Evolutionary conservation across 2,113 vertebrate species (phyloP), one percentile per base, ranked within the genome.

Genomic region (Gobio gobio): DNA sequence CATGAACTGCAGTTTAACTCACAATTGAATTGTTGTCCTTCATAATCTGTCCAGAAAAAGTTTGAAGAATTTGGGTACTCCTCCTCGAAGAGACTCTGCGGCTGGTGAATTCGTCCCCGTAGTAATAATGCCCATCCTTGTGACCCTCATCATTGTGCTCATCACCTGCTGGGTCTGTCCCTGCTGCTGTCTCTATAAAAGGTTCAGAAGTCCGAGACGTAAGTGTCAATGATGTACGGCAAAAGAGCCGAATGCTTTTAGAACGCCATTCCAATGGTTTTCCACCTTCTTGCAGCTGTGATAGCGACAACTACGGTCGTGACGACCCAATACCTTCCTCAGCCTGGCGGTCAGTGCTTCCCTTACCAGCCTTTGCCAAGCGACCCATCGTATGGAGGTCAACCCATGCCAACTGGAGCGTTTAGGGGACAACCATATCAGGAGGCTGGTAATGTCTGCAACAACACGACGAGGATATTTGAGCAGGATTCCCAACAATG

Each of bases 151-250:
- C 0, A 20, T 95, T 75, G 89, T 95, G 82, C 7, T 97, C 90
- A 86, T 97, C 87, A 88, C 93, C 89, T 99, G 97, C 92, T 96
- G 96, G 81, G 93, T 96, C 12, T 98, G 97, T 10, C 97, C 97
- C 2, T 97, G 96, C 92, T 99, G 97, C 92, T 97, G 94, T 88
- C 86, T 98, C 68, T 97, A 99, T 91, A 97, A 97, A 90, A 92
- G 94, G 76, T 98, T 97, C 88, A 90, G 96, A 84, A 94, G 88
- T 64, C 92, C 93, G 36, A 91, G 79, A n/a, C 96, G 97, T 99
- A 93, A 97, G 68, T n/a, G 10, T 9, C 12, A 12, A 40, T 22
- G 33, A 36, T 22, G 64, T 22, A 20, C 8, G 1, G 10, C 3
- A 20, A 40, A 20, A 10, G 18, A 36, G 33, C 64, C 9, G 24